Evolutionary conservation across 1,140 invertebrate genomes (phyloP), one percentile per base, ranked within the genome.

Genomic region (Drosophila lacteicornis): DNA sequence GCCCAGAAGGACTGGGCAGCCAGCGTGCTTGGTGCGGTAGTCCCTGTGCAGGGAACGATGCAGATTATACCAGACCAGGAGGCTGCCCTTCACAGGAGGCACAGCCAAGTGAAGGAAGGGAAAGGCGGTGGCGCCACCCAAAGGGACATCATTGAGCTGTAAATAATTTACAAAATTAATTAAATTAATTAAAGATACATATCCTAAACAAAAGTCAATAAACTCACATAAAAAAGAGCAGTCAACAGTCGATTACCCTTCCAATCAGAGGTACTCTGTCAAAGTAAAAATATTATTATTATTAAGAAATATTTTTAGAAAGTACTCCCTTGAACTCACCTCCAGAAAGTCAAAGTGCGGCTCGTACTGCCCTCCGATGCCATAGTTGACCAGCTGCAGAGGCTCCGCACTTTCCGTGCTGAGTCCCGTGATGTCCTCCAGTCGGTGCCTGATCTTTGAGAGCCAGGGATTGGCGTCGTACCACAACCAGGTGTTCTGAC

Each of bases 91-190:
- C 88, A 95, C 95, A 1, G 99, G 98, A 93, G 96, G 97, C 38
- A 99, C 93, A 30, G 97, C 95, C 65, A 98, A 94, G n/a, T 96
- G 96, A 56, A 99, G 94, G 59, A 95, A 95, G 4, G 98, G 98
- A 93, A 99, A 99, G 15, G 99, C 98, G 0, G 98, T 99, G 13
- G 97, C 97, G n/a, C 98, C 98, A 3, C 98, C 98, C 93, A 98
- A 97, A 50, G 97, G 95, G 51, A 99, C 98, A 91, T 99, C 97
- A 75, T 96, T 97, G 96, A 99, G 97, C 97, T 99, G 83, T 19
- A 42, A 53, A 53, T 19, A 4, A 6, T 13, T 12, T 8, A 8
- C 1, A 3, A 60, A 50, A 12, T 55, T n/a, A 11, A 33, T 11
- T n/a, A 0, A 30, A 53, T 12, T 25, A 7, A 43, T 45, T 38